Evolutionary conservation across 1,140 invertebrate genomes (phyloP).

Genomic region (Trinorchestia longiramus): DNA sequence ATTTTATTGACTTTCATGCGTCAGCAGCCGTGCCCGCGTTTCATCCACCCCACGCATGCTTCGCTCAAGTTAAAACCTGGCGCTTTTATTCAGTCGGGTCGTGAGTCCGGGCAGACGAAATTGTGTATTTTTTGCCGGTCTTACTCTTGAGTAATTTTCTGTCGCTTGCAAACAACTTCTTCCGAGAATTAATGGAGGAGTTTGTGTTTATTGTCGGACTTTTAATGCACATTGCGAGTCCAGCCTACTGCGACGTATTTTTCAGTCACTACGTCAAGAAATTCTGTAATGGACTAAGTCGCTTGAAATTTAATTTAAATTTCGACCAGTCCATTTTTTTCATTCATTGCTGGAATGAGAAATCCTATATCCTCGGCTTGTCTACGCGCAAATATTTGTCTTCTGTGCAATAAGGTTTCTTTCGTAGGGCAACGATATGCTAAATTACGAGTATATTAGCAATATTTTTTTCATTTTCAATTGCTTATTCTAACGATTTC

Average conservation of each 20-base stretch:
- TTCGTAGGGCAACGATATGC: no score
- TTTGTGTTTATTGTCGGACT: constrained; percentile 23
- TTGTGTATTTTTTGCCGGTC: background rate
- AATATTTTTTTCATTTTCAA: no score
- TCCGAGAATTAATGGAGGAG: constrained; percentile 37
- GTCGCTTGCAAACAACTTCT: constrained; percentile 50
- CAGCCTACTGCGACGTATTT: background rate
- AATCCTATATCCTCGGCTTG: background rate
- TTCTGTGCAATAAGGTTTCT: no score
- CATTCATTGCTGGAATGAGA: background rate
- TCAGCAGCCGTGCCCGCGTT: background rate
- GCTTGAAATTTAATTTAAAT: background rate
- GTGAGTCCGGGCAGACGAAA: constrained; percentile 15
- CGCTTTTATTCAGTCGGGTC: constrained; percentile 14
- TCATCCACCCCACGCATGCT: background rate
- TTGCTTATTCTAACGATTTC: no score
- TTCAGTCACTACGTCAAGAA: background rate
- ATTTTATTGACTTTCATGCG: background rate
- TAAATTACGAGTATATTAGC: no score
- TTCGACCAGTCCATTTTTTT: background rate
- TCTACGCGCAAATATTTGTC: background rate
- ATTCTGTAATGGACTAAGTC: constrained; percentile 1
- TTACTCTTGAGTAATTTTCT: background rate
- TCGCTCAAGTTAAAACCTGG: background rate
- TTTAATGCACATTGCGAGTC: constrained; percentile 6